Evolutionary conservation across 2,797 vertebrate genomes (phyloP).

Genomic region (Neopelma chrysocephalum): DNA sequence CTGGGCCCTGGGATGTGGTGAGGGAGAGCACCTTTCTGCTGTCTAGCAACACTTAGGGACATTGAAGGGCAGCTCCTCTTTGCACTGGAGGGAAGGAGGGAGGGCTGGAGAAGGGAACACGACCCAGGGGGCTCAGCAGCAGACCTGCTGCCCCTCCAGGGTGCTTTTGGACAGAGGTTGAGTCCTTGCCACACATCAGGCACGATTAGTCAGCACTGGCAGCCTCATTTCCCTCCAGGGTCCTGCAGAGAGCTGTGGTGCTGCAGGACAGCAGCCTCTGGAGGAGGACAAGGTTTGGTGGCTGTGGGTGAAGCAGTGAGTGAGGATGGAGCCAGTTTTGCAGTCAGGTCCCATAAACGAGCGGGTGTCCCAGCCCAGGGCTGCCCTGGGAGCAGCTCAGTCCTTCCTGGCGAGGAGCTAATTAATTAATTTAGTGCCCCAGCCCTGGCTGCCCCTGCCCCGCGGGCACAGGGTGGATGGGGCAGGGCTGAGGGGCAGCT

Average conservation of each 20-base stretch:
- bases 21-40: background rate
- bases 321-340: background rate
- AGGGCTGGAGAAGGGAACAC: background rate
- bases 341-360: background rate
- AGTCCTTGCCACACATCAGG: background rate
- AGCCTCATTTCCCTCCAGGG: background rate
- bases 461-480: background rate
- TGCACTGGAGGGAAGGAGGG: background rate
- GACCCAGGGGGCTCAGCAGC: background rate
- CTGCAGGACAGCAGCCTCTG: background rate
- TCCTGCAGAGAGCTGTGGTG: background rate
- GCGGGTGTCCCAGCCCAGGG: background rate
- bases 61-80: background rate
- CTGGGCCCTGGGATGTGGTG: background rate
- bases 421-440: no score
- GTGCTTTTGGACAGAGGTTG: background rate
- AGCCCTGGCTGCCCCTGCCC: background rate
- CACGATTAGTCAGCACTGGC: background rate
- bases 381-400: background rate
- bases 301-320: background rate
- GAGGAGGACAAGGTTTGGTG: background rate
- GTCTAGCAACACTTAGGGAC: background rate
- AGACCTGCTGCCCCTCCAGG: background rate
- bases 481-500: background rate
- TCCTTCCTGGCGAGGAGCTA: background rate